A percentile compares a stretch with the other conserved stretches of the same genome.
phyloP scores from a whole-genome alignment of 2,113 vertebrate genomes.

The Chaetura pelagica region DNA sequence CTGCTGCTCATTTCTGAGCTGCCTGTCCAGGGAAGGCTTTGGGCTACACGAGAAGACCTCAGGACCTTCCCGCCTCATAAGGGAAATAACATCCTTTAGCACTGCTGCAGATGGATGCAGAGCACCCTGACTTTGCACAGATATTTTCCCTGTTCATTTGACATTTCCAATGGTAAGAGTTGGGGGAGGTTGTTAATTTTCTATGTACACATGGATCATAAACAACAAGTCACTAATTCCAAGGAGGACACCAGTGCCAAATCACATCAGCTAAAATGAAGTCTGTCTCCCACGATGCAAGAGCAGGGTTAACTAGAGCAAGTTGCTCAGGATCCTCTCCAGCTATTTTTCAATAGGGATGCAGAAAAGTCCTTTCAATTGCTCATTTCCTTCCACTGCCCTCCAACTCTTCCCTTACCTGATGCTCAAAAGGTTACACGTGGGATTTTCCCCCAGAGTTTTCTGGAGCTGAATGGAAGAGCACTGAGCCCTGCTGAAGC shows the following conservation, averaged over 20 bases:
- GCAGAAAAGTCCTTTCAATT: not conserved
- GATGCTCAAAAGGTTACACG: not conserved
- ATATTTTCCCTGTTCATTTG: not conserved
- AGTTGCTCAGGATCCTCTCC: too few species aligned
- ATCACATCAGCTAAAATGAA: not conserved
- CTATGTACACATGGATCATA: not conserved
- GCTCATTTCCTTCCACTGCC: not conserved
- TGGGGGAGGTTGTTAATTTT: not conserved
- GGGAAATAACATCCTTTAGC: not conserved
- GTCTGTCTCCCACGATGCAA: not conserved
- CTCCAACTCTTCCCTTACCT: not conserved
- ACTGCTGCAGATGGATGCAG: not conserved
- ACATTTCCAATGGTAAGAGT: not conserved
- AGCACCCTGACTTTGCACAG: not conserved
- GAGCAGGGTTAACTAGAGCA: too few species aligned
- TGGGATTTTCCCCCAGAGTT: not conserved
- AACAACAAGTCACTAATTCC: not conserved
- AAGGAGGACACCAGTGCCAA: not conserved
- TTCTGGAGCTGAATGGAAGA: not conserved
- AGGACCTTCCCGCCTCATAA: not conserved
- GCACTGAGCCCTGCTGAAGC: not conserved
- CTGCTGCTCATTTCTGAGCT: not conserved
- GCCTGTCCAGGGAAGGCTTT: not conserved
- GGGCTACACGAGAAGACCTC: not conserved
- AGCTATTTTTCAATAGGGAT: not conserved